Percentiles rank a stretch among this genome's conserved stretches.
Evolutionary conservation across 1,140 invertebrate species (phyloP).

Genomic region (Cotesia glomerata): DNA sequence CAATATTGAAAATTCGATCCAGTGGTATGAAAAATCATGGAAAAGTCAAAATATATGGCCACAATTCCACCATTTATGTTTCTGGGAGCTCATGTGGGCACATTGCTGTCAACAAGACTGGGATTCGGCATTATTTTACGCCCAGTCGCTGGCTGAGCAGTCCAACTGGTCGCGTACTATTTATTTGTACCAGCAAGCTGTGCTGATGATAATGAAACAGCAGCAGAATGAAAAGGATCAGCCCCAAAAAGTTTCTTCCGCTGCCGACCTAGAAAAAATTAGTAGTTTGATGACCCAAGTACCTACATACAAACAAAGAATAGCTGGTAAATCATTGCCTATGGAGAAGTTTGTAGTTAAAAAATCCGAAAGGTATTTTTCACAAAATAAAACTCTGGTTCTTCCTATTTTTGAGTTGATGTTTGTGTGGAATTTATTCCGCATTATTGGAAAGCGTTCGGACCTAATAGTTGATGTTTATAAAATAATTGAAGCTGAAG

Average conservation of each 20-base stretch:
- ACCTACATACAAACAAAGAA: conserved; percentile 83
- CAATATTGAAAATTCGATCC: conserved; percentile 75
- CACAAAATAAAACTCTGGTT: conserved; percentile 75
- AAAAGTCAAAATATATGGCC: conserved; percentile 86
- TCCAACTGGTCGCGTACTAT: conserved; percentile 92
- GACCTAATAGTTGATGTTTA: conserved; percentile 74
- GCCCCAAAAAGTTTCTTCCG: conserved; percentile 60
- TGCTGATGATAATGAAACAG: conserved; percentile 77
- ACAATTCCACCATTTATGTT: conserved; percentile 94
- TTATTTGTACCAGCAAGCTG: conserved; percentile 89
- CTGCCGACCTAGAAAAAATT: conserved; percentile 64
- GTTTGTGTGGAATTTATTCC: conserved; percentile 94
- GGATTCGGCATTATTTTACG: conserved; percentile 76
- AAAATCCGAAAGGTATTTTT: conserved; percentile 80
- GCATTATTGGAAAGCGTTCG: conserved; percentile 77
- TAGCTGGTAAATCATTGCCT: conserved; percentile 94
- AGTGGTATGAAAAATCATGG: conserved; percentile 84
- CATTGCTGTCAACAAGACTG: conserved; percentile 74
- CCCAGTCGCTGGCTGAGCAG: conserved; percentile 74
- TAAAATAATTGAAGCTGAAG: conserved; percentile 73
- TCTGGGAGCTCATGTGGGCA: conserved; percentile 95
- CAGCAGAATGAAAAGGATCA: conserved; percentile 20
- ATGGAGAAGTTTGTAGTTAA: conserved; percentile 95
- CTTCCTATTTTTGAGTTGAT: conserved; percentile 88
- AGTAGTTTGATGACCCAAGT: conserved; percentile 73